These are phyloP conservation scores for Rhinolophus ferrumequinum DNA, from an alignment of 2,113 vertebrate genomes.

Conservation along the genomic window DNA sequence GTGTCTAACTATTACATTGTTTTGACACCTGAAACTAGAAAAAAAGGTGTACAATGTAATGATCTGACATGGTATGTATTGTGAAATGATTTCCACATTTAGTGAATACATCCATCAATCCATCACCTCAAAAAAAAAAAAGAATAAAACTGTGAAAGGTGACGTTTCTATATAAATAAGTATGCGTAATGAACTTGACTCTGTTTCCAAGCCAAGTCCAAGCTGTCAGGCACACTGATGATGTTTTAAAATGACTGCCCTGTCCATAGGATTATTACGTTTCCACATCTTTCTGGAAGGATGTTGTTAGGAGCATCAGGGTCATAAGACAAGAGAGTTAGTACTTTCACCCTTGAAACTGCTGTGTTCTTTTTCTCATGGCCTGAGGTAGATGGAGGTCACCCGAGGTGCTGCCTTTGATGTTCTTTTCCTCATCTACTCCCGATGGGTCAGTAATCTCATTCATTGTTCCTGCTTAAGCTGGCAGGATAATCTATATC, in stretches of 20 bases:
- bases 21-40: too few species aligned
- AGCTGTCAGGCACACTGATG: neutral
- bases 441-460: neutral
- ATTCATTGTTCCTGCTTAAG: neutral
- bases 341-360: neutral
- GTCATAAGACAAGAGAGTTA: neutral
- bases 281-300: constrained; percentile 2
- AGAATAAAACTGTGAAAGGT: neutral
- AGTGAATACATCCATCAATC: too few species aligned
- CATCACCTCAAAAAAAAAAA: neutral
- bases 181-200: neutral
- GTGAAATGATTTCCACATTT: too few species aligned
- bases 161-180: neutral
- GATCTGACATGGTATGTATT: too few species aligned
- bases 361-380: neutral
- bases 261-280: neutral
- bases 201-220: neutral
- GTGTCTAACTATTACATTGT: too few species aligned
- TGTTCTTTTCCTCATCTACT: neutral
- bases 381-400: neutral
- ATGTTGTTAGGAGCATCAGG: neutral
- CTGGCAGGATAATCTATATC: neutral
- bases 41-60: too few species aligned
- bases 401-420: neutral
- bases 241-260: neutral